phyloP scores from a whole-genome alignment of 2,113 vertebrate species.

The Lamprologus ornatipinnis region DNA sequence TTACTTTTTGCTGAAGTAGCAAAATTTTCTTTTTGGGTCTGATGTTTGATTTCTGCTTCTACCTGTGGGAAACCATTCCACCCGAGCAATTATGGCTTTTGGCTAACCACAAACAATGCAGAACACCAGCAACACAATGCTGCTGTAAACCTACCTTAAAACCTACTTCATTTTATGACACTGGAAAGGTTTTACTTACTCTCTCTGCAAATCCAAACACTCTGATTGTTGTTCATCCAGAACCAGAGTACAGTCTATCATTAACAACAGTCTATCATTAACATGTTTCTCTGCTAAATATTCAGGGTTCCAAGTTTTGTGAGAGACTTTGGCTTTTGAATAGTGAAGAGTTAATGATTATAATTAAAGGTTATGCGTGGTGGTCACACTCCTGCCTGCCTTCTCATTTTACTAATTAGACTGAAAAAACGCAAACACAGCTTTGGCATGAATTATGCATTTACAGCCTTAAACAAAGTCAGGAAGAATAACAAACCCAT shows the following conservation, averaged over 20 bases:
- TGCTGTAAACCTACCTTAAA: neutral
- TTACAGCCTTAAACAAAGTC: neutral
- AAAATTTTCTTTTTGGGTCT: neutral
- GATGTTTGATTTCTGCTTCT: neutral
- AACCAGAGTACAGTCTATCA: neutral
- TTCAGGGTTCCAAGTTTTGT: neutral
- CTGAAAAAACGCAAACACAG: neutral
- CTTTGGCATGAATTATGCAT: neutral
- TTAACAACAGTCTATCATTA: neutral
- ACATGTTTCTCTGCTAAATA: neutral
- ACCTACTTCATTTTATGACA: neutral
- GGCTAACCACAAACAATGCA: slow-evolving; percentile 21
- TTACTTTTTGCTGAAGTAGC: neutral
- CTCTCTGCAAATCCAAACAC: neutral
- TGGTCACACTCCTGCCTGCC: neutral
- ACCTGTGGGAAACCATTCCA: slow-evolving; percentile 18
- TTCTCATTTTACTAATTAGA: neutral
- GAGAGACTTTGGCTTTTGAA: neutral
- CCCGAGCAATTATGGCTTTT: neutral
- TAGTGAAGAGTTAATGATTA: neutral
- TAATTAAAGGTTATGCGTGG: neutral
- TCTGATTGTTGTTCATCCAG: neutral
- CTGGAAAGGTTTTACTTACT: neutral
- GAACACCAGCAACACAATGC: neutral
- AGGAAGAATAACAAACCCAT: neutral